These are phyloP conservation scores for Hiodon alosoides DNA, from an alignment of 2,113 vertebrate species.

Conservation along the genomic window DNA sequence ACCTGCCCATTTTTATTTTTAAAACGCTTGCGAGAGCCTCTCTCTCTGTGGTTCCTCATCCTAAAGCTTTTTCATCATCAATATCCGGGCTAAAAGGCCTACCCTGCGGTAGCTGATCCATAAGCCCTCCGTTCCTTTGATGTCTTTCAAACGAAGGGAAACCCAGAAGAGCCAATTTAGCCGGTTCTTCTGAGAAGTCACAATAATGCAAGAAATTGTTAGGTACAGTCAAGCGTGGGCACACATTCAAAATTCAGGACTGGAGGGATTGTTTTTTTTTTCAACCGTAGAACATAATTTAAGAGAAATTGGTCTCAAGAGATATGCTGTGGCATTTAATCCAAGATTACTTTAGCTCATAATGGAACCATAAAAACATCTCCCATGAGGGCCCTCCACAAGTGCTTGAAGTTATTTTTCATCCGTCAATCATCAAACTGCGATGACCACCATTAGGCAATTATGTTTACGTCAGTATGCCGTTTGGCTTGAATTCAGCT, in stretches of 20 bases:
- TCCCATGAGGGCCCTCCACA: neutral
- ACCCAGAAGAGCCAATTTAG: neutral
- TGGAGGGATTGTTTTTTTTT: neutral
- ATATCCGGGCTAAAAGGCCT: neutral
- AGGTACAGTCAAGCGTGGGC: too few relatives aligned
- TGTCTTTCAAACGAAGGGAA: neutral
- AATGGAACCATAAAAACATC: neutral
- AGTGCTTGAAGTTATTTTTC: conserved; percentile 7
- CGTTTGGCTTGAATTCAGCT: neutral
- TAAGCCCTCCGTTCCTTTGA: neutral
- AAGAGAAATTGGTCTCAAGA: conserved; percentile 4
- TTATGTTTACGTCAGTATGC: conserved; percentile 12
- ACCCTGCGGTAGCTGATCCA: neutral
- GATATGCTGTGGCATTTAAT: neutral
- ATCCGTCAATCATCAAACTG: neutral
- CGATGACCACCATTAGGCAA: conserved; percentile 6
- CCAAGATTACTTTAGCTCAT: conserved; percentile 12
- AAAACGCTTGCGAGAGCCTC: neutral
- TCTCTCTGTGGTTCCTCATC: neutral
- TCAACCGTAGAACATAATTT: neutral
- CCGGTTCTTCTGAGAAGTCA: neutral
- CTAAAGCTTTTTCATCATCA: neutral
- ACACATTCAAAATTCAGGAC: neutral
- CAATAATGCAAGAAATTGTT: neutral
- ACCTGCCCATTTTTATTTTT: conserved; percentile 2